Evolutionary conservation across 2,113 vertebrate species (phyloP), one percentile per base, ranked within the genome.

Genomic region (Thymallus thymallus): DNA sequence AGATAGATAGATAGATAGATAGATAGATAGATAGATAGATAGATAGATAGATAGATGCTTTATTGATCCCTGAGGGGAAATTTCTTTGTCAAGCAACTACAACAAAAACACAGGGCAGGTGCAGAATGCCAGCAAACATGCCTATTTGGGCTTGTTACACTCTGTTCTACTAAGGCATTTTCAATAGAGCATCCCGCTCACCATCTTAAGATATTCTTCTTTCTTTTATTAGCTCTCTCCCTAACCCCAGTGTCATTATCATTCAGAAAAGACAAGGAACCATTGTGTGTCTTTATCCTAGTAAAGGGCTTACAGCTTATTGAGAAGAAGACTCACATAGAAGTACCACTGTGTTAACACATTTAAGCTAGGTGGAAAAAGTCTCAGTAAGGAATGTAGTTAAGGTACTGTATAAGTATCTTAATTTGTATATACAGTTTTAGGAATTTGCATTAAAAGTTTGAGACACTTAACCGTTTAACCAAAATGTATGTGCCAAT

Each of bases 231-330:
- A 29, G n/a, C 24, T 48, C 51, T 20, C 20, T 55, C 20, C 51
- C 16, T 55, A 20, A 55, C 51, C 51, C 51, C 51, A 55, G 6
- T 55, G 18, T 55, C 51, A 20, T 55, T 20, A 55, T 55, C 51
- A 55, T 55, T 55, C 51, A 18, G 51, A 55, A 6, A 55, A 20
- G 51, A 55, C 51, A 55, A 55, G 51, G 51, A n/a, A 71, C 69
- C 69, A 71, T 58, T 60, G 23, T 71, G 46, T 48, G 68, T 56
- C 23, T 70, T 55, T 56, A 71, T 58, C 46, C 7, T 20, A 71
- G 32, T 35, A 51, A 60, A 30, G 20, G 13, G n/a, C 12, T 18
- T 51, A 18, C 68, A 64, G 2, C 62, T 5, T 4, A 18, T 35
- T 55, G 51, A 55, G 14, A 67, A 35, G 18, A 20, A 41, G 6